phyloP scores from a whole-genome alignment of 2,888 invertebrate species.

The Taenaris catops region DNA sequence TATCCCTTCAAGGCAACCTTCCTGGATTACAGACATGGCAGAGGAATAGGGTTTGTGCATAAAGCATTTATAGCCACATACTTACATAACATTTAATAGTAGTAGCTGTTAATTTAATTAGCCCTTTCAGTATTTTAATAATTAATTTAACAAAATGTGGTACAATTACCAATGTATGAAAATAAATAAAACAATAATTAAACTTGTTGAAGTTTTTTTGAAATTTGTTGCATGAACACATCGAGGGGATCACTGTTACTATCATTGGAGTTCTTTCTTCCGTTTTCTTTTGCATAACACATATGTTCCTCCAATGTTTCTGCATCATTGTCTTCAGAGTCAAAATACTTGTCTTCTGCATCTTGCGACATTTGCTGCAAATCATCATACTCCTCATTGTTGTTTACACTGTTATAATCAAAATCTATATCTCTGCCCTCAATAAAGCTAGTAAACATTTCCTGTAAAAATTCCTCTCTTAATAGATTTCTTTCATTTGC shows the following conservation, averaged over 20 bases:
- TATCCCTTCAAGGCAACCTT: too few species aligned
- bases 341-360: slow-evolving; percentile 95
- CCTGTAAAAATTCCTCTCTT: slow-evolving; percentile 89
- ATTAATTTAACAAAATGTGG: too few species aligned
- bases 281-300: slow-evolving; percentile 55
- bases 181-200: slow-evolving; percentile 10
- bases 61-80: too few species aligned
- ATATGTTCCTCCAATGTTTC: slow-evolving; percentile 60
- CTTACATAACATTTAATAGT: too few species aligned
- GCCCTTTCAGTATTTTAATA: too few species aligned
- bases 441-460: slow-evolving; percentile 92
- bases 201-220: slow-evolving; percentile 49
- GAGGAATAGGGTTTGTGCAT: too few species aligned
- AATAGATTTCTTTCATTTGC: slow-evolving; percentile 83
- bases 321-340: slow-evolving; percentile 86
- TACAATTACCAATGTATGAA: too few species aligned
- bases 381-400: slow-evolving; percentile 89
- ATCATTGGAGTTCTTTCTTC: slow-evolving; percentile 35
- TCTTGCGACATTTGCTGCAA: slow-evolving; percentile 84
- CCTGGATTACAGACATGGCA: too few species aligned
- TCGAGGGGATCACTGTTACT: slow-evolving; percentile 84
- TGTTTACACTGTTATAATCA: slow-evolving; percentile 90
- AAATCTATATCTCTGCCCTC: slow-evolving; percentile 90
- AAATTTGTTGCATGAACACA: slow-evolving; percentile 83
- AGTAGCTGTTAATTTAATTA: too few species aligned